Conservation (phyloP, 2,113 vertebrate genomes). For the Periophthalmus modestus region DNA sequence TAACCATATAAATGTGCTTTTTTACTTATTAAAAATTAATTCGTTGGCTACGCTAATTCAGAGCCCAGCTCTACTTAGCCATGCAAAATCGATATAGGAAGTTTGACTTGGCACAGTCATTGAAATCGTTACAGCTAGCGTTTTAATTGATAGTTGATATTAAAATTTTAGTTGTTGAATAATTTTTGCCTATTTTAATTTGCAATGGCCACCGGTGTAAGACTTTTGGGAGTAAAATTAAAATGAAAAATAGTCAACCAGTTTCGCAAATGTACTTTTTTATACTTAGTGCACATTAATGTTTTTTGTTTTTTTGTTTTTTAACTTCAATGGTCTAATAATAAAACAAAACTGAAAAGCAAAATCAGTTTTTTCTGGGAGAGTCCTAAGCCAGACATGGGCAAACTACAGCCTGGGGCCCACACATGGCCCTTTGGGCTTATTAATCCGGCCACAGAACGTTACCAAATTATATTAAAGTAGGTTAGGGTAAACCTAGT, state of each 20-base stretch:
- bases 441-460: too few species aligned
- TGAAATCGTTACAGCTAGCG: background rate
- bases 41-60: background rate
- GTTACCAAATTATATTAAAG: too few species aligned
- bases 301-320: too few species aligned
- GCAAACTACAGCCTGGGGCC: too few species aligned
- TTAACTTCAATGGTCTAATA: background rate
- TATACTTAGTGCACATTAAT: too few species aligned
- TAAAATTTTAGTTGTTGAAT: background rate
- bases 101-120: background rate
- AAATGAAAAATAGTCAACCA: background rate
- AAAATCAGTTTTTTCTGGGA: background rate
- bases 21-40: constrained; percentile 5
- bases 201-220: background rate
- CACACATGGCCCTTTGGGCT: too few species aligned
- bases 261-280: background rate
- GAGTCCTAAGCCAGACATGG: too few species aligned
- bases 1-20: background rate
- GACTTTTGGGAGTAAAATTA: background rate
- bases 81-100: background rate
- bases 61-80: background rate
- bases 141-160: background rate
- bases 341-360: background rate
- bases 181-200: background rate
- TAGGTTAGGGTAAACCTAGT: too few species aligned